phyloP scores from a whole-genome alignment of 2,113 vertebrate genomes.

The Rhinoptilus africanus region DNA sequence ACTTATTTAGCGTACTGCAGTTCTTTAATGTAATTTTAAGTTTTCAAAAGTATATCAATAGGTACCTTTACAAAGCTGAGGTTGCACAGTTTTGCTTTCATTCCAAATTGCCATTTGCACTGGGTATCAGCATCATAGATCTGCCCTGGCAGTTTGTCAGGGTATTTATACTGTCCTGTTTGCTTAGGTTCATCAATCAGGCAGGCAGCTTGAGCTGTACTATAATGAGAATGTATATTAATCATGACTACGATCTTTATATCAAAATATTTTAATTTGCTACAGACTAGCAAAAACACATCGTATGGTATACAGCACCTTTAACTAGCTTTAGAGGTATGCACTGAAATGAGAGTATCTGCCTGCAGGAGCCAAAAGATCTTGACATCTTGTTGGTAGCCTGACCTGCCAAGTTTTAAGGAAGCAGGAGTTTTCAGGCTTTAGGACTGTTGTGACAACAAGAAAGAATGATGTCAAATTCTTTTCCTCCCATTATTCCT shows the following conservation, averaged over 20 bases:
- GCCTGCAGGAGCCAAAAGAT: background rate
- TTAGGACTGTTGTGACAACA: background rate
- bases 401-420: conserved; percentile 21
- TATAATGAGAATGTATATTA: conserved; percentile 72
- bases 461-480: background rate
- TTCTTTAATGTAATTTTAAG: conserved; percentile 8
- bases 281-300: conserved; percentile 26
- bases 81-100: conserved; percentile 91
- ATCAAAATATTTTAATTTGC: conserved; percentile 15
- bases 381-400: background rate
- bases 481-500: background rate
- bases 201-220: conserved; percentile 95
- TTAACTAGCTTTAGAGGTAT: background rate
- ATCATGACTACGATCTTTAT: background rate
- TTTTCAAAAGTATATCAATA: conserved; percentile 29
- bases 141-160: conserved; percentile 95
- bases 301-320: background rate
- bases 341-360: conserved; percentile 5
- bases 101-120: conserved; percentile 99
- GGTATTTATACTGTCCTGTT: conserved; percentile 93
- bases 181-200: conserved; percentile 95
- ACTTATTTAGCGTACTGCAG: background rate
- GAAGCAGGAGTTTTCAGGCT: conserved; percentile 13
- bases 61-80: conserved; percentile 94
- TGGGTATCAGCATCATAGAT: conserved; percentile 96